Percentiles rank a stretch among this genome's conserved stretches.
Conservation (phyloP, 2,888 invertebrate genomes). For the Siphonodentalium dalli region DNA sequence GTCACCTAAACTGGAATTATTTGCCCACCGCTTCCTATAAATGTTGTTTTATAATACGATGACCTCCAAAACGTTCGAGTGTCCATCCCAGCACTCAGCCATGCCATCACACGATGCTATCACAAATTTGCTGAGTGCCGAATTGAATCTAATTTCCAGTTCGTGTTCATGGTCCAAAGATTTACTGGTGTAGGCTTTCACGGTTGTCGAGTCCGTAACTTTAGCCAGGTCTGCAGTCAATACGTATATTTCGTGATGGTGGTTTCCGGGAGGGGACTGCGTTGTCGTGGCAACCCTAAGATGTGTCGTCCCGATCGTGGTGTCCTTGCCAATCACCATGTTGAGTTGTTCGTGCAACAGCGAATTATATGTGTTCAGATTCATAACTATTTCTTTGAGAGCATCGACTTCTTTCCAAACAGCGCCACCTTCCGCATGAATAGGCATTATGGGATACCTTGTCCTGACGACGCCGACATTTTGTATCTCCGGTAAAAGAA, state of each 20-base stretch:
- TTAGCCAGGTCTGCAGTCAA: constrained; percentile 26
- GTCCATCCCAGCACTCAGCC: constrained; percentile 33
- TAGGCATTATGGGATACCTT: constrained; percentile 11
- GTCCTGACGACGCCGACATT: constrained; percentile 10
- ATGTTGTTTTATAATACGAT: no score
- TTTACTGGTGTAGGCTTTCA: constrained; percentile 29
- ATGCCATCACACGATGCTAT: constrained; percentile 29
- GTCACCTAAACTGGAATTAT: no score
- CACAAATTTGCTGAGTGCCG: background rate
- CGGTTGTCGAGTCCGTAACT: constrained; percentile 11
- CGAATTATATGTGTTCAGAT: constrained; percentile 29
- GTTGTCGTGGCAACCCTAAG: constrained; percentile 10
- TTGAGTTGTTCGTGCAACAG: no score
- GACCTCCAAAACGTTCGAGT: constrained; percentile 14
- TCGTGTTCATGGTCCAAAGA: constrained; percentile 36
- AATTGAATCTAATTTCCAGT: constrained; percentile 24
- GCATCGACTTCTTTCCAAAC: constrained; percentile 45
- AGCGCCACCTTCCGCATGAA: constrained; percentile 42
- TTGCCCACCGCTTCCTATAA: no score
- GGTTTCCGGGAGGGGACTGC: constrained; percentile 30
- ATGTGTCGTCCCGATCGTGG: background rate
- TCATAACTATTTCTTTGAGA: constrained; percentile 32
- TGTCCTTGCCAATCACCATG: no score
- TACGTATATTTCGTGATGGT: constrained; percentile 34
- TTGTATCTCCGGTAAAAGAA: constrained; percentile 10